phyloP scores from a whole-genome alignment of 2,113 vertebrate species.

The Prietella phreatophila region DNA sequence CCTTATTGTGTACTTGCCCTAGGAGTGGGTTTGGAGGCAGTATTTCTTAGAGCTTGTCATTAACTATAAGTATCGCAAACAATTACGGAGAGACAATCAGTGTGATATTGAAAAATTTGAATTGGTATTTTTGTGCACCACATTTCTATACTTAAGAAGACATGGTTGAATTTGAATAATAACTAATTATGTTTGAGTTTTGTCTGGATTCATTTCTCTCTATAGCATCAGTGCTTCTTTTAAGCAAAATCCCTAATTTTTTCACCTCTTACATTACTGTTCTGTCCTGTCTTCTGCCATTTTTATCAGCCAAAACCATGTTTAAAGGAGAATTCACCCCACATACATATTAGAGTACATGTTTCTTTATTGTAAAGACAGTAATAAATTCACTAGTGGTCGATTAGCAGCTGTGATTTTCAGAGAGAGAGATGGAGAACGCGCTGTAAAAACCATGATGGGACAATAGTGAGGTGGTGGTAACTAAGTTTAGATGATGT shows the following conservation, averaged over 20 bases:
- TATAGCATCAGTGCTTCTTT: not conserved
- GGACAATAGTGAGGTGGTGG: not conserved
- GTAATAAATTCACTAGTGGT: not conserved
- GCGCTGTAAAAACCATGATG: not conserved
- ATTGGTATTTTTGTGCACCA: not conserved
- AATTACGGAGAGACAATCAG: conserved; percentile 5
- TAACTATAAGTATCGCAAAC: not conserved
- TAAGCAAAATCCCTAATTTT: not conserved
- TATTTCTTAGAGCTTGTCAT: not conserved
- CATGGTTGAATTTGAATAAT: conserved; percentile 22
- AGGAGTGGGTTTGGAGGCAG: not conserved
- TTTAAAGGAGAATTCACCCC: not conserved
- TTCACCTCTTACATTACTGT: not conserved
- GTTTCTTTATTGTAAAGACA: not conserved
- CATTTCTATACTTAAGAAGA: conserved; percentile 3
- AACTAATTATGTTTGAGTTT: conserved; percentile 1
- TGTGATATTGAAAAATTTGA: conserved; percentile 10
- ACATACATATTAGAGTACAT: not conserved
- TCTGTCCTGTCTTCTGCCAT: conserved; percentile 19
- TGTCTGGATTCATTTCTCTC: not conserved
- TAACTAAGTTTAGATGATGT: not conserved
- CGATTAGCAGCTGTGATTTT: not conserved
- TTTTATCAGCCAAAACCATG: not conserved
- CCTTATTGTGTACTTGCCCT: not conserved
- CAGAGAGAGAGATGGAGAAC: not conserved